Evolutionary conservation across 2,113 vertebrate genomes (phyloP).

Genomic region (Seriola rivoliana): DNA sequence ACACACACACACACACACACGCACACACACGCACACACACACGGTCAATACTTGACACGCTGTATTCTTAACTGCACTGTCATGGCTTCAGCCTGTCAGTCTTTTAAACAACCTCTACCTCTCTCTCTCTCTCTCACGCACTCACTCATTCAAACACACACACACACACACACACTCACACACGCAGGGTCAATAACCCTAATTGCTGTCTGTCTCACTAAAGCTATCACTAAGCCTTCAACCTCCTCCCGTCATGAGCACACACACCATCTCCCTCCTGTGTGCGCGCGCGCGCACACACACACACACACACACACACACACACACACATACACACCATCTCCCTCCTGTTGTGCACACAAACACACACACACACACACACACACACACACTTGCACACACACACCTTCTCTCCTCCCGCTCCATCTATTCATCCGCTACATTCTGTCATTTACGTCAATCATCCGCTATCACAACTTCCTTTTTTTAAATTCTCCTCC

Average conservation of each 20-base stretch:
- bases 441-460: slow-evolving; percentile 22
- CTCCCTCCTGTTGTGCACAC: background rate
- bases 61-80: slow-evolving; percentile 19
- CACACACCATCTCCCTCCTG: background rate
- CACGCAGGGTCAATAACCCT: slow-evolving; percentile 46
- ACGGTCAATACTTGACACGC: background rate
- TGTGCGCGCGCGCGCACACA: background rate
- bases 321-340: background rate
- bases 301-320: background rate
- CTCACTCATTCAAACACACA: background rate
- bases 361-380: background rate
- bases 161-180: slow-evolving; percentile 13
- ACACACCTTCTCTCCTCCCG: background rate
- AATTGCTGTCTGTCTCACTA: slow-evolving; percentile 44
- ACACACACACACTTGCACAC: background rate
- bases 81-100: slow-evolving; percentile 10
- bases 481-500: slow-evolving; percentile 6
- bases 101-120: background rate
- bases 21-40: no score
- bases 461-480: slow-evolving; percentile 20
- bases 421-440: background rate
- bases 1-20: background rate
- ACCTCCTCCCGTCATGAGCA: slow-evolving; percentile 13
- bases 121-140: no score
- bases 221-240: slow-evolving; percentile 43